A percentile compares a stretch with the other conserved stretches of the same genome.
phyloP scores from a whole-genome alignment of 2,113 vertebrate genomes.

The Protobothrops mucrosquamatus region DNA sequence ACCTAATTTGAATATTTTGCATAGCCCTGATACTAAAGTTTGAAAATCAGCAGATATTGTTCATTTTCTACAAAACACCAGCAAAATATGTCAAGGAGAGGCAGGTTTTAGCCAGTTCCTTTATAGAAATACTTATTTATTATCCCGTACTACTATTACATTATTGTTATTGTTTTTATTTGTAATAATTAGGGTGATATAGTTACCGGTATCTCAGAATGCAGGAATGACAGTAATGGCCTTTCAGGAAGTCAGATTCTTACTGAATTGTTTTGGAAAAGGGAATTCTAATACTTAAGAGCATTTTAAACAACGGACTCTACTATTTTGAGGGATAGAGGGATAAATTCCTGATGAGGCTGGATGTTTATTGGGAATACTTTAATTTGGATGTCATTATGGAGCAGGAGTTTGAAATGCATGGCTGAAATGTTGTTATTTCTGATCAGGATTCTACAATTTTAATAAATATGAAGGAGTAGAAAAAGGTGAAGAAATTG shows the following conservation, averaged over 20 bases:
- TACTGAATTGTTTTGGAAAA: neutral
- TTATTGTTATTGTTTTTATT: neutral
- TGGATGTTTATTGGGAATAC: neutral
- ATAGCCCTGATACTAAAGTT: neutral
- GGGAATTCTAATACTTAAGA: neutral
- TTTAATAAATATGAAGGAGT: neutral
- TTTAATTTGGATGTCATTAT: neutral
- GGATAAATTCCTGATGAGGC: neutral
- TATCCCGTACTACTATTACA: neutral
- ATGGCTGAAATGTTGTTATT: neutral
- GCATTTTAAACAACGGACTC: neutral
- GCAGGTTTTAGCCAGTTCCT: too few relatives aligned
- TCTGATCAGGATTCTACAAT: neutral
- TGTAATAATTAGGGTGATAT: neutral
- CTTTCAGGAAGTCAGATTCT: neutral
- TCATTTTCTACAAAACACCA: neutral
- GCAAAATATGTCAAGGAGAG: neutral
- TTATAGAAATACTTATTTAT: neutral
- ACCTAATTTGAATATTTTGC: neutral
- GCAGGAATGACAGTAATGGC: neutral
- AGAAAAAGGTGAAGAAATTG: neutral
- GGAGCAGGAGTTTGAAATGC: neutral
- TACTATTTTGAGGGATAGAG: neutral
- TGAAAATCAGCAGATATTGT: neutral
- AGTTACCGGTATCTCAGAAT: neutral